Base-by-base conservation (phyloP, 2,888 invertebrate genomes). In the Mechanitis mazaeus region DNA sequence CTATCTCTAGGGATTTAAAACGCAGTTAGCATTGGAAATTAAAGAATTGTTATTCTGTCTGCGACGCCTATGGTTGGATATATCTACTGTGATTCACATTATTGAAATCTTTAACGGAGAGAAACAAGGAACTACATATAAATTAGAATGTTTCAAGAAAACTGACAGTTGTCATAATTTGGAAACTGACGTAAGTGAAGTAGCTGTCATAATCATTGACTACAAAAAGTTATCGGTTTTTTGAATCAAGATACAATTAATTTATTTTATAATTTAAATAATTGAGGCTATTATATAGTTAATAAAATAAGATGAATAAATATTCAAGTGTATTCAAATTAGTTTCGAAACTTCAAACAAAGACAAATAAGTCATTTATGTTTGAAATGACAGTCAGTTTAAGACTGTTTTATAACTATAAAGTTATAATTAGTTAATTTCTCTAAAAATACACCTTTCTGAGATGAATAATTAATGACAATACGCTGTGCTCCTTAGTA, bases 11-110 rank as follows among this genome's bases (percentile, higher is more conserved):
- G 68, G 71, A 72, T 68, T 71, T 69, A 70, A 66, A 68, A 68
- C 71, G 70, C 69, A 63, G 66, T 70, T 72, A 68, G 72, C 71
- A 73, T 72, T 73, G 72, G 69, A 69, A 72, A 71, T 72, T 54
- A 65, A 63, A 62, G 59, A 68, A 69, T 72, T 73, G 68, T 66
- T 72, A 73, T 72, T 73, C 72, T 33, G 64, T 66, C 58, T 67
- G 70, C 66, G 56, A 60, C 63, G 20, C 55, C 57, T 68, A 61
- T 63, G 59, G 57, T 68, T 64, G 63, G 46, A 63, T 55, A 60
- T 59, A 64, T 67, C 62, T 67, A 64, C 59, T 61, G 54, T 65
- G 54, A 67, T 66, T 61, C 62, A 55, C 58, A 33, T 60, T 63
- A 53, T 54, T 50, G 9, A 50, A 42, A 42, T 42, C 42, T 3